phyloP scores from a whole-genome alignment of 2,888 invertebrate genomes.

The Campopleginae sp. region DNA sequence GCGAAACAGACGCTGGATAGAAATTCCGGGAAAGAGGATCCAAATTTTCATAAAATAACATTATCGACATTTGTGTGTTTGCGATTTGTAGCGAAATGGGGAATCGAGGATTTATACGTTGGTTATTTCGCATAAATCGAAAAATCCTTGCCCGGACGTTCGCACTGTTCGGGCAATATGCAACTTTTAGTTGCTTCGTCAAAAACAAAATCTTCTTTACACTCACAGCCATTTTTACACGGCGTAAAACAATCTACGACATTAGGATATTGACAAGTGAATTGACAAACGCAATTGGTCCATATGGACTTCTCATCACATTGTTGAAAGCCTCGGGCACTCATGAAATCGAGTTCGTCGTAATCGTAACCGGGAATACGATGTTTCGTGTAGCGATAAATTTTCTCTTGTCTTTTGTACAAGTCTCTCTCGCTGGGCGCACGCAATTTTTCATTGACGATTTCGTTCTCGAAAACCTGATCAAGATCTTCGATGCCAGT shows the following conservation, averaged over 20 bases:
- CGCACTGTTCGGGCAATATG: slow-evolving; percentile 77
- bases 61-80: background rate
- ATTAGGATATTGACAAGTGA: slow-evolving; percentile 78
- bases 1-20: background rate
- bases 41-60: background rate
- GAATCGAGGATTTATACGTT: background rate
- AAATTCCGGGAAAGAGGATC: background rate
- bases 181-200: slow-evolving; percentile 76
- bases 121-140: slow-evolving; percentile 60
- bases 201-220: slow-evolving; percentile 80
- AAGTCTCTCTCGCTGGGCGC: slow-evolving; percentile 54
- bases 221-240: slow-evolving; percentile 80
- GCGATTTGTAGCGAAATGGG: background rate
- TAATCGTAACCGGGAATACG: slow-evolving; percentile 81
- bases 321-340: slow-evolving; percentile 68
- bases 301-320: slow-evolving; percentile 80
- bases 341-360: slow-evolving; percentile 77
- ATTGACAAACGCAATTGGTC: slow-evolving; percentile 82
- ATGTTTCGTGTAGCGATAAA: slow-evolving; percentile 81
- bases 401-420: slow-evolving; percentile 72
- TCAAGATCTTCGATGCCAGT: slow-evolving; percentile 45
- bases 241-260: slow-evolving; percentile 81
- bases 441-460: slow-evolving; percentile 16
- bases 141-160: slow-evolving; percentile 60
- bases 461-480: slow-evolving; percentile 53